These are phyloP conservation scores for Tauraco hartlaubi DNA, from an alignment of 2,797 vertebrate species.

Conservation along the genomic window DNA sequence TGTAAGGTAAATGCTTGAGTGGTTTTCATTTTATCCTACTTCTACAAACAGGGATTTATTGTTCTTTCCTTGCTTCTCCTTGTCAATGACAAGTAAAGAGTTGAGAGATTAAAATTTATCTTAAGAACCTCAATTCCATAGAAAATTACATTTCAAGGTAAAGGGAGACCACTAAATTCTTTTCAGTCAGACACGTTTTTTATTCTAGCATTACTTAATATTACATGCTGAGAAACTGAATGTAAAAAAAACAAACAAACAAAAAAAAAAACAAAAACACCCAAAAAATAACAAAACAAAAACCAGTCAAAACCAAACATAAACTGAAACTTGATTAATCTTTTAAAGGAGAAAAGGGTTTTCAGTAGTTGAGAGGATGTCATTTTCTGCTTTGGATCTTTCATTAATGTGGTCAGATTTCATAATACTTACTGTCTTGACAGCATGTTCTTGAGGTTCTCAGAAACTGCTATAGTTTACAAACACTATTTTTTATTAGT, in stretches of 20 bases:
- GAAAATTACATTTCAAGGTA: conserved; percentile 46
- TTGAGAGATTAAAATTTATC: conserved; percentile 49
- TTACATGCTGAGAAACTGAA: neutral
- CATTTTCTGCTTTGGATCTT: conserved; percentile 30
- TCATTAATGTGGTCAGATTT: neutral
- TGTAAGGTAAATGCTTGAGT: conserved; percentile 17
- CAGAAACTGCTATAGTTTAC: neutral
- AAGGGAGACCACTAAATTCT: conserved; percentile 1
- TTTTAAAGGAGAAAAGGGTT: neutral
- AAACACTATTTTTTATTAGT: neutral
- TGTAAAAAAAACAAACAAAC: too few species aligned
- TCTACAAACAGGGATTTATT: conserved; percentile 52
- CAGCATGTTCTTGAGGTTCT: neutral
- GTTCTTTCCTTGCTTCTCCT: conserved; percentile 39
- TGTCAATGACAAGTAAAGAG: conserved; percentile 42
- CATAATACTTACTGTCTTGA: neutral
- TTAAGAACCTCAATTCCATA: conserved; percentile 1
- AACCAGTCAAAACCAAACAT: neutral
- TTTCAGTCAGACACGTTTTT: neutral
- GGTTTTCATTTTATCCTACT: conserved; percentile 54
- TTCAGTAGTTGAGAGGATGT: neutral
- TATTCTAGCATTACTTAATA: neutral
- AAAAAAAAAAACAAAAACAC: neutral
- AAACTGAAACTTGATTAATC: conserved; percentile 22
- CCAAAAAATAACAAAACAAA: neutral